These are phyloP conservation scores for Bellardia pandia DNA, from an alignment of 2,888 invertebrate species.

Conservation along the genomic window DNA sequence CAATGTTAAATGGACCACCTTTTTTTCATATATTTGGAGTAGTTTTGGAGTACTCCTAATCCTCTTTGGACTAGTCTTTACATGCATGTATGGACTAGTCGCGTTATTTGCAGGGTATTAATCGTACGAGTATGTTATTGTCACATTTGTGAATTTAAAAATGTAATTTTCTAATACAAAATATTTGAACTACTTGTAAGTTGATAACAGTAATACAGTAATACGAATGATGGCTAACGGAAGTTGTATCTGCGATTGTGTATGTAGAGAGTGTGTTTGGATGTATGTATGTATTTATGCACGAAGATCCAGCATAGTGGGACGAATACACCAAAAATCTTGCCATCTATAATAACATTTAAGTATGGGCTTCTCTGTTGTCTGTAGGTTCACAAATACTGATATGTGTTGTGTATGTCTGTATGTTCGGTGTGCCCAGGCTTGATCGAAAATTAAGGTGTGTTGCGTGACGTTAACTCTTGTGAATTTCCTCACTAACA, in stretches of 20 bases:
- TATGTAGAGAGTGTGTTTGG: neutral
- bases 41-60: too few species aligned
- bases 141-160: conserved; percentile 38
- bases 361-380: conserved; percentile 16
- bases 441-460: conserved; percentile 74
- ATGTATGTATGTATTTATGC: neutral
- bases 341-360: conserved; percentile 34
- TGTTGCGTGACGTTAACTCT: conserved; percentile 74
- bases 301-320: conserved; percentile 52
- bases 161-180: neutral
- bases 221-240: conserved; percentile 43
- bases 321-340: conserved; percentile 64
- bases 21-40: too few species aligned
- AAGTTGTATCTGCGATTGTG: conserved; percentile 32
- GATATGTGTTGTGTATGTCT: neutral
- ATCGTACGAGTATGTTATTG: neutral
- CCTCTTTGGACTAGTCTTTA: too few species aligned
- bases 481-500: conserved; percentile 67
- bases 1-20: too few species aligned
- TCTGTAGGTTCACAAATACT: conserved; percentile 13
- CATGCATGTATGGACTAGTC: too few species aligned
- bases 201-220: neutral
- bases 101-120: too few species aligned
- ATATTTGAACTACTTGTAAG: neutral
- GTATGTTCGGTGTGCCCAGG: conserved; percentile 66